Percentiles rank a stretch among this genome's conserved stretches.
These are phyloP conservation scores for Pteronotus mesoamericanus DNA, from an alignment of 2,797 vertebrate species.

Conservation along the genomic window DNA sequence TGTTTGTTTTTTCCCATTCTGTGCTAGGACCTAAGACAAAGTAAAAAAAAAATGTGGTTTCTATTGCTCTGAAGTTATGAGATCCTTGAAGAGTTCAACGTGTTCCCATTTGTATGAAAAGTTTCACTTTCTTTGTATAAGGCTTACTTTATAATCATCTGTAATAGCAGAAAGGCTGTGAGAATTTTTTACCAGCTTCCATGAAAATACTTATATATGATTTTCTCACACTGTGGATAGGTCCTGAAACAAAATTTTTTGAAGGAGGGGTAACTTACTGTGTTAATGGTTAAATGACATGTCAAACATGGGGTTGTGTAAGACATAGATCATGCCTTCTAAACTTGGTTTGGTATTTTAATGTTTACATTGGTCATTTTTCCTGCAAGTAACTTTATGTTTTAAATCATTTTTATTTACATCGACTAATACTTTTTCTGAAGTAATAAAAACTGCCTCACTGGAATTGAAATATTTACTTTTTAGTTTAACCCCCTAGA, in stretches of 20 bases:
- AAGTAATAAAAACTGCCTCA: constrained; percentile 9
- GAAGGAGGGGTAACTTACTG: not conserved
- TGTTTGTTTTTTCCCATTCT: constrained; percentile 55
- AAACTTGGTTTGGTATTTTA: constrained; percentile 33
- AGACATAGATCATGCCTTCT: not conserved
- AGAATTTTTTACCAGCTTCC: constrained; percentile 26
- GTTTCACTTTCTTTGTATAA: constrained; percentile 22
- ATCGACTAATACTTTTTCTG: constrained; percentile 22
- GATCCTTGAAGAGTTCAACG: constrained; percentile 58
- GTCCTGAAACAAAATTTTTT: constrained; percentile 18
- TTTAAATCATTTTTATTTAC: constrained; percentile 46
- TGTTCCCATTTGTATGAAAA: constrained; percentile 51
- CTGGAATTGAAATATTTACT: constrained; percentile 21
- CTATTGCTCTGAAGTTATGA: constrained; percentile 49
- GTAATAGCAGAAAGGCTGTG: not conserved
- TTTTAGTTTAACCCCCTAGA: not conserved
- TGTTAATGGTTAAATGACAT: constrained; percentile 46
- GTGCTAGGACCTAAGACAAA: not conserved
- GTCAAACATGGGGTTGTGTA: constrained; percentile 4
- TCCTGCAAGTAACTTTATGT: not conserved
- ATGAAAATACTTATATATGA: not conserved
- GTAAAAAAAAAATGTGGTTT: constrained; percentile 54
- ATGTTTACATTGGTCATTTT: constrained; percentile 50
- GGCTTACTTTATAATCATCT: constrained; percentile 37
- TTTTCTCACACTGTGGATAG: not conserved